Conservation (phyloP, 92 coral and sea anemone species). For the Porites cylindrica region DNA sequence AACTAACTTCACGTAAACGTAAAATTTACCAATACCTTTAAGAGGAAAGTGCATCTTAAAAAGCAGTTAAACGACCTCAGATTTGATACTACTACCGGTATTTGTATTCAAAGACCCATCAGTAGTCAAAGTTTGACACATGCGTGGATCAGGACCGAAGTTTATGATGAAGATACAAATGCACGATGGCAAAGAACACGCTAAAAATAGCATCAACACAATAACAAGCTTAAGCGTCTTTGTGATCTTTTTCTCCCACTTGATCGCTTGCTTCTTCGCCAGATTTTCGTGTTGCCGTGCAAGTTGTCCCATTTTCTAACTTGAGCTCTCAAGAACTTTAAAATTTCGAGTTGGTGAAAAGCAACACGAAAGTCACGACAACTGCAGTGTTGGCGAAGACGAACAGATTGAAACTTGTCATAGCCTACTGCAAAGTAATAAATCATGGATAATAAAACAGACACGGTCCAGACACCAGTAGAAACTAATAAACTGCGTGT, state of each 20-base stretch:
- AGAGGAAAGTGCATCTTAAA: too few relatives aligned
- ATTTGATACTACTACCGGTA: too few relatives aligned
- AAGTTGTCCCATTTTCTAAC: slow-evolving; percentile 41
- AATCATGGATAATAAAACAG: slow-evolving; percentile 57
- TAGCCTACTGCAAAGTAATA: slow-evolving; percentile 76
- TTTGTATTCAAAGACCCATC: too few relatives aligned
- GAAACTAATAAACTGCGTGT: slow-evolving; percentile 55
- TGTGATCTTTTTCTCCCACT: slow-evolving; percentile 60
- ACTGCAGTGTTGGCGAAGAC: slow-evolving; percentile 79
- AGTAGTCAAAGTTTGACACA: too few relatives aligned
- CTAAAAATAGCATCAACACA: slow-evolving; percentile 37
- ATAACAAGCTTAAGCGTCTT: slow-evolving; percentile 33
- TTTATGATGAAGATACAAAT: too few relatives aligned
- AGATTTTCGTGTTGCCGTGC: slow-evolving; percentile 51
- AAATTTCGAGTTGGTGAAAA: slow-evolving; percentile 31
- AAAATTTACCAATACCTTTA: too few relatives aligned
- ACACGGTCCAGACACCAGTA: slow-evolving; percentile 68
- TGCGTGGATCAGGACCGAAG: background rate
- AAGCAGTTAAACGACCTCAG: too few relatives aligned
- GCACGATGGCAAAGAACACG: slow-evolving; percentile 56
- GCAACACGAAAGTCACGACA: slow-evolving; percentile 66
- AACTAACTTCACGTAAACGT: too few relatives aligned
- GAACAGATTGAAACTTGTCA: slow-evolving; percentile 61
- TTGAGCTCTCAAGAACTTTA: slow-evolving; percentile 26
- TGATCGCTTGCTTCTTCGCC: slow-evolving; percentile 47